These are phyloP conservation scores for Zaprionus obscuricornis DNA, from an alignment of 2,888 invertebrate genomes.

Conservation along the genomic window DNA sequence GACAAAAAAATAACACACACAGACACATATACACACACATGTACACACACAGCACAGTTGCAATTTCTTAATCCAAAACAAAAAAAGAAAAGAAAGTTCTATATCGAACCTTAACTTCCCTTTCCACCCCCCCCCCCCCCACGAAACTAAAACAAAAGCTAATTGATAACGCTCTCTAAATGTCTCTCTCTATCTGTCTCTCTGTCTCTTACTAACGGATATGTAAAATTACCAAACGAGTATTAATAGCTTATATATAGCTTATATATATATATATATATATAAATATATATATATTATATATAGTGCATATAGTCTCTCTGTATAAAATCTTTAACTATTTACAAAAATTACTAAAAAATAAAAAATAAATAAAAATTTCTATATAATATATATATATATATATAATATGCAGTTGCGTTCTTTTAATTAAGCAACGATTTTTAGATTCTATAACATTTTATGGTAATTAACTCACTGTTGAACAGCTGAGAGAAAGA, in stretches of 20 bases:
- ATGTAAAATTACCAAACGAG: constrained; percentile 71
- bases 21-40: constrained; percentile 3
- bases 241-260: constrained; percentile 71
- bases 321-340: constrained; percentile 60
- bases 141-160: too few species aligned
- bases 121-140: too few species aligned
- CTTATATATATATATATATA: constrained; percentile 40
- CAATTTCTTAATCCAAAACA: constrained; percentile 22
- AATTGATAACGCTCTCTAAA: constrained; percentile 41
- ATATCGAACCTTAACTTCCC: too few species aligned
- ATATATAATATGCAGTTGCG: constrained; percentile 18
- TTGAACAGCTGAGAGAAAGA: constrained; percentile 12
- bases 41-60: constrained; percentile 18
- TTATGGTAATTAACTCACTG: neutral
- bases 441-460: constrained; percentile 7
- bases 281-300: constrained; percentile 34
- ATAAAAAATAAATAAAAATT: constrained; percentile 3
- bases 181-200: too few species aligned
- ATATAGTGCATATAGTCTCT: constrained; percentile 49
- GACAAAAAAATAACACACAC: neutral
- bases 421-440: constrained; percentile 24
- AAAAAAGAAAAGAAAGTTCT: too few species aligned
- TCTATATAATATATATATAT: constrained; percentile 5
- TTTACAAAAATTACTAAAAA: constrained; percentile 40
- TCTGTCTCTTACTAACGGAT: too few species aligned